Evolutionary conservation across 64 coral and sea anemone species (phyloP).

Genomic region (Anthopleura sola): DNA sequence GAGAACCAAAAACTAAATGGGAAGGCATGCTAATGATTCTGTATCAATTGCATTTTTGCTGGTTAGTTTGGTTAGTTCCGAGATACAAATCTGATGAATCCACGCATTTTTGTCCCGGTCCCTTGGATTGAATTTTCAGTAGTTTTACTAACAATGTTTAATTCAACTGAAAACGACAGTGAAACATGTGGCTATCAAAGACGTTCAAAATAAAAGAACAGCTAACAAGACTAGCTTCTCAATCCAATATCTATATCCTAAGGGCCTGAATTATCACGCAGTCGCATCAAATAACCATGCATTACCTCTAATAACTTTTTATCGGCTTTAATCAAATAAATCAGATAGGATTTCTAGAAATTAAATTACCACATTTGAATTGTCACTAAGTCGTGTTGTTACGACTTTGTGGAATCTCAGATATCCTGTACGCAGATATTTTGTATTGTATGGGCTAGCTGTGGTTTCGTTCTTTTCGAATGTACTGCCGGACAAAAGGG

Average conservation of each 20-base stretch:
- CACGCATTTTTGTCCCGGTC: too few species aligned
- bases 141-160: not conserved
- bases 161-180: too few species aligned
- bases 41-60: not conserved
- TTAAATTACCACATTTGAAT: too few species aligned
- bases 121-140: not conserved
- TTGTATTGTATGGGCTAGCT: too few species aligned
- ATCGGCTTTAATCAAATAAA: not conserved
- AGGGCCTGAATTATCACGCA: not conserved
- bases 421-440: too few species aligned
- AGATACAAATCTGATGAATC: not conserved
- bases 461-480: too few species aligned
- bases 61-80: too few species aligned
- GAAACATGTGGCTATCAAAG: not conserved
- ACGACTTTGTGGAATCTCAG: too few species aligned
- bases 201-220: not conserved
- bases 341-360: not conserved
- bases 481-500: too few species aligned
- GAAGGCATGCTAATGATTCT: not conserved
- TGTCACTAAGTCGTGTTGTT: too few species aligned
- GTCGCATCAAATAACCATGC: not conserved
- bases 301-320: not conserved
- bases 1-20: not conserved
- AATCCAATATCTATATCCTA: not conserved
- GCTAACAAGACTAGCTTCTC: not conserved